Conservation (phyloP, 2,888 invertebrate genomes). For the Imbricaverruca yamaguchii region DNA sequence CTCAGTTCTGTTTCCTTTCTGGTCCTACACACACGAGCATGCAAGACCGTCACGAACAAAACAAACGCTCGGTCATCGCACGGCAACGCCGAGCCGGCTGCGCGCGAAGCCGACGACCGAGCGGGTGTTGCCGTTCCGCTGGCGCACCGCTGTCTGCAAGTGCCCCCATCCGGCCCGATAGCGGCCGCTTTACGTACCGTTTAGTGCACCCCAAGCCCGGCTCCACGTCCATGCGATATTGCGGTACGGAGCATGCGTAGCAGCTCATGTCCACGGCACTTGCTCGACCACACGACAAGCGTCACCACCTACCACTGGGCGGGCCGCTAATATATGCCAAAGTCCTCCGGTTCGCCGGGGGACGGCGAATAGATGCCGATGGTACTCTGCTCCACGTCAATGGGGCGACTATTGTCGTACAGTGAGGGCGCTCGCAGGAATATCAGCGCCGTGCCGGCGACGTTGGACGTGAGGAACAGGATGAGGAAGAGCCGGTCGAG, state of each 20-base stretch:
- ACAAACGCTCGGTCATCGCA: too few species aligned
- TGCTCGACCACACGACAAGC: neutral
- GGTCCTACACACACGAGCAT: too few species aligned
- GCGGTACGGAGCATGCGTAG: neutral
- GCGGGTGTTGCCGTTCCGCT: too few species aligned
- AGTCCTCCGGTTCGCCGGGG: constrained; percentile 55
- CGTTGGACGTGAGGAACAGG: constrained; percentile 47
- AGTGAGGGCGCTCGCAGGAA: constrained; percentile 44
- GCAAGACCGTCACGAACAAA: too few species aligned
- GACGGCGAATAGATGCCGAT: constrained; percentile 81
- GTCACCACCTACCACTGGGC: neutral
- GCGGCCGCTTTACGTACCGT: neutral
- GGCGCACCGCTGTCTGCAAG: neutral
- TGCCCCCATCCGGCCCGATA: neutral
- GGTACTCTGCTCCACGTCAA: constrained; percentile 61
- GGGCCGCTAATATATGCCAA: neutral
- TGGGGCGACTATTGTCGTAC: constrained; percentile 40
- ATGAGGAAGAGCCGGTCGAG: constrained; percentile 49
- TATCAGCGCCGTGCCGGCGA: constrained; percentile 44
- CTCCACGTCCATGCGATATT: constrained; percentile 5
- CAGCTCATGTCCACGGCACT: neutral
- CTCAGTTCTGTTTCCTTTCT: too few species aligned
- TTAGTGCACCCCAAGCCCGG: neutral
- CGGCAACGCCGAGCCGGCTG: too few species aligned
- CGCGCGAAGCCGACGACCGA: too few species aligned